These are phyloP conservation scores for Thera britannica DNA, from an alignment of 2,888 invertebrate species.

Conservation along the genomic window DNA sequence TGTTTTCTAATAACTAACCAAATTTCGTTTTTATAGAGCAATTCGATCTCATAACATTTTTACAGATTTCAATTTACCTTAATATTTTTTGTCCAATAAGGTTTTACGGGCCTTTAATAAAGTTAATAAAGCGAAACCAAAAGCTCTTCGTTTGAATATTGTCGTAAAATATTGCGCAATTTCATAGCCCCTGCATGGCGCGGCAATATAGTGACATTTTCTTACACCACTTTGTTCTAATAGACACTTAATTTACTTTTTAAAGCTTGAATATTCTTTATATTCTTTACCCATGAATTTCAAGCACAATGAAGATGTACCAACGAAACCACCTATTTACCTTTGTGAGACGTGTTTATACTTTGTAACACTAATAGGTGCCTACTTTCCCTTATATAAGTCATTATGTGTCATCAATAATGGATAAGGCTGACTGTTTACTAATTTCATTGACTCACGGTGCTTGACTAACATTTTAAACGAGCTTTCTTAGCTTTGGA, in stretches of 20 bases:
- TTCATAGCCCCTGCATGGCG: conserved; percentile 7
- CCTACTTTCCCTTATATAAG: no score
- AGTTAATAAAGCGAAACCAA: conserved; percentile 11
- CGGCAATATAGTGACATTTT: conserved; percentile 31
- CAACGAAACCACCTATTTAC: no score
- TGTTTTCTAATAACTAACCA: conserved; percentile 17
- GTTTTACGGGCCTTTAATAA: conserved; percentile 2
- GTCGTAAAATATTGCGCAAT: conserved; percentile 30
- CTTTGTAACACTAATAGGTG: neutral
- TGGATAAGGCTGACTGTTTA: neutral
- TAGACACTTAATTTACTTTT: conserved; percentile 10
- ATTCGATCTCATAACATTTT: neutral
- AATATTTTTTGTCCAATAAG: neutral
- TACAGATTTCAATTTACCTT: neutral
- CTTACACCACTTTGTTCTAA: conserved; percentile 16
- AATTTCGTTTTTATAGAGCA: neutral
- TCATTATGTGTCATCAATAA: neutral
- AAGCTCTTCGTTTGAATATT: conserved; percentile 5
- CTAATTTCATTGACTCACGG: neutral
- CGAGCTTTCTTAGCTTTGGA: neutral
- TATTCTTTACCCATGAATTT: neutral
- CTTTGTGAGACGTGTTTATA: neutral
- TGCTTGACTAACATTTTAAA: no score
- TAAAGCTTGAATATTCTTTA: neutral
- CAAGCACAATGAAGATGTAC: neutral